Evolutionary conservation across 2,888 invertebrate genomes (phyloP), one percentile per base, ranked within the genome.

Genomic region (Rapana venosa): DNA sequence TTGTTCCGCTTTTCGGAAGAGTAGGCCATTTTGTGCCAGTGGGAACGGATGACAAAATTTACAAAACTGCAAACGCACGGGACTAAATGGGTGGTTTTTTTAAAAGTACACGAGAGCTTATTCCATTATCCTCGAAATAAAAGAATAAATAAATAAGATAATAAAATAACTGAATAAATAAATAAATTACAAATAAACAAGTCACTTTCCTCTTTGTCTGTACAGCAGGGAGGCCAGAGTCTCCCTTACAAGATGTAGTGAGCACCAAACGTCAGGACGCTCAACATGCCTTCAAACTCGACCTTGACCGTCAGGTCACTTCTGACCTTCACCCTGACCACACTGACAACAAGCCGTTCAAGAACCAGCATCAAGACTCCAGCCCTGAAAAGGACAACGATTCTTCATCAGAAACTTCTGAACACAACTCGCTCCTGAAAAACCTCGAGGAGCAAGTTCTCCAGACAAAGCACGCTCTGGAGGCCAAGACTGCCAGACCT

Each of bases 381-480:
- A 61, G 58, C 6, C 58, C n/a, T 17, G 85, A 85, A 30, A 61
- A 61, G 47, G 85, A 85, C 30, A 61, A 61, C 26, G 30, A 74
- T 1, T 26, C 26, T n/a, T 85, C 32, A 13, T 22, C 85, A 20
- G 61, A 32, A 22, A 17, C 61, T 15, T 85, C 85, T 30, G 56
- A 84, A n/a, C 85, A 85, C 61, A 61, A 58, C 85, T n/a, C 30
- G 30, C 17, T 74, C 4, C 35, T 74, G 74, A 70, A 56, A 47
- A 74, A 87, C 26, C 26, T 87, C 74, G 87, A 87, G 87, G 26
- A 87, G 74, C 87, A 87, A n/a, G 87, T 77, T 17, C 17, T 74
- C 1, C 36, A 70, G 30, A 74, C 74, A 4, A 87, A 56, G 61
- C 66, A n/a, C n/a, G 87, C 70, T 61, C n/a, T 74, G 47, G 30